phyloP scores from a whole-genome alignment of 2,888 invertebrate species.

The Furcula furcula region DNA sequence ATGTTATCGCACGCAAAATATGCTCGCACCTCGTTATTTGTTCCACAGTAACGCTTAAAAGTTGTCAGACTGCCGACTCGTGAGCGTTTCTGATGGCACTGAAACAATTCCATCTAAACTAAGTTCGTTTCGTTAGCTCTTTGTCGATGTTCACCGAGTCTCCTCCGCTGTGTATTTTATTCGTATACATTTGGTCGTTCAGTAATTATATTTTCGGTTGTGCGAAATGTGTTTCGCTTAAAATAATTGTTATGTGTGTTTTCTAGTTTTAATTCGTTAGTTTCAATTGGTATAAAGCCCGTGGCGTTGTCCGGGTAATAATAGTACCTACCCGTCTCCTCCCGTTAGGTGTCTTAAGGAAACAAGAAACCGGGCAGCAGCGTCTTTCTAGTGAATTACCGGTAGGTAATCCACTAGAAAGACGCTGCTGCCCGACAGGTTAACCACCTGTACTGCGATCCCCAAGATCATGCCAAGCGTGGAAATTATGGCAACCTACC shows the following conservation, averaged over 20 bases:
- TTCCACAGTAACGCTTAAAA: neutral
- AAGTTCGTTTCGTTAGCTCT: constrained; percentile 1
- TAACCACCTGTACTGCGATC: too few relatives aligned
- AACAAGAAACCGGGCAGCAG: too few relatives aligned
- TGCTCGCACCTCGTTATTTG: constrained; percentile 1
- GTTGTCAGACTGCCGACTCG: neutral
- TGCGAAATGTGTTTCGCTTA: neutral
- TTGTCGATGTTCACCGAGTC: neutral
- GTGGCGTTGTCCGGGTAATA: too few relatives aligned
- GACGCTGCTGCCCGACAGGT: too few relatives aligned
- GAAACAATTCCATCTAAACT: neutral
- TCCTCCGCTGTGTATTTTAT: constrained; percentile 1
- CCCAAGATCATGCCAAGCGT: too few relatives aligned
- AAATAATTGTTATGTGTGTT: neutral
- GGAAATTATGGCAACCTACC: too few relatives aligned
- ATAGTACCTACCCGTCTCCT: too few relatives aligned
- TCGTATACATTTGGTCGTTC: neutral
- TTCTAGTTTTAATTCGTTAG: too few relatives aligned
- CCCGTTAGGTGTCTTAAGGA: too few relatives aligned
- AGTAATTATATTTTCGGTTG: neutral
- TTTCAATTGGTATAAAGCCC: too few relatives aligned
- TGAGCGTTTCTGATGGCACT: neutral
- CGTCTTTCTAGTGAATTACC: too few relatives aligned
- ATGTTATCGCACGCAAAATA: constrained; percentile 1
- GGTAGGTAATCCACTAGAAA: too few relatives aligned